These are phyloP conservation scores for Gallinago stenura DNA, from an alignment of 2,797 vertebrate genomes.

Conservation along the genomic window DNA sequence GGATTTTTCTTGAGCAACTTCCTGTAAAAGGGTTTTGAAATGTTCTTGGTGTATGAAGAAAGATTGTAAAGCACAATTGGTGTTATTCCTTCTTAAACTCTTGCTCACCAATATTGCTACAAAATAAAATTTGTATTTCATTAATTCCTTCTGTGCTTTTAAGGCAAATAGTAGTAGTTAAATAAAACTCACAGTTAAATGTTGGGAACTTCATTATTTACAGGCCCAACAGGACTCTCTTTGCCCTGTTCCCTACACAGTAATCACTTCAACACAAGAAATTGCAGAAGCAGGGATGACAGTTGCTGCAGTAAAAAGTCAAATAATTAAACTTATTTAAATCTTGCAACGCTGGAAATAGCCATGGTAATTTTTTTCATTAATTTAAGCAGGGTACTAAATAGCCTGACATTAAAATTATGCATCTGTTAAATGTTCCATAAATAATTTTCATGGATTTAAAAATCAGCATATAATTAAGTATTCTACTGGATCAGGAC, in stretches of 20 bases:
- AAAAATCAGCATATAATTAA: neutral
- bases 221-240: neutral
- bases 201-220: neutral
- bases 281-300: neutral
- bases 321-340: neutral
- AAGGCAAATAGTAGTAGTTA: neutral
- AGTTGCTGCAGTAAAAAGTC: neutral
- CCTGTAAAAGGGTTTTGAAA: neutral
- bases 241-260: neutral
- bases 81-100: neutral
- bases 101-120: neutral
- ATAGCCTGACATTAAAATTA: neutral
- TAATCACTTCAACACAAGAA: neutral
- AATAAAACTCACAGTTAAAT: neutral
- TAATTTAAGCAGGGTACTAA: neutral
- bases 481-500: neutral
- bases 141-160: neutral
- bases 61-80: neutral
- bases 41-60: neutral
- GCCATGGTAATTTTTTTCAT: neutral
- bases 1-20: neutral
- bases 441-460: neutral
- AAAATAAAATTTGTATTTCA: neutral
- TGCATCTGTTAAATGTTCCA: neutral
- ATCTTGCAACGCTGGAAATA: neutral